phyloP scores from a whole-genome alignment of 30 jellyfish, hydroid and myxozoan genomes.

The Euphysa ruthae region DNA sequence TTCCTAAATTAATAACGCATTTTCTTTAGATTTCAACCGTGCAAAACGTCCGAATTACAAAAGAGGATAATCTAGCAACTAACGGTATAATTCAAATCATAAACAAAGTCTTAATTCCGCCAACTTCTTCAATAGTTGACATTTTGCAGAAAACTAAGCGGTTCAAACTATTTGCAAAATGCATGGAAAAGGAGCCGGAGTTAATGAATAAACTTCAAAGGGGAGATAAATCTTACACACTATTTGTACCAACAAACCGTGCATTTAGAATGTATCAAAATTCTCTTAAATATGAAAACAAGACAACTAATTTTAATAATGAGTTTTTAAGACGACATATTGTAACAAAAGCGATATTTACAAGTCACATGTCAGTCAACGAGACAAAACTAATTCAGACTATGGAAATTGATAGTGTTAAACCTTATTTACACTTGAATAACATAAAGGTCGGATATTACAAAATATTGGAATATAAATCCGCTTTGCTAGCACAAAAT shows the following conservation, averaged over 20 bases:
- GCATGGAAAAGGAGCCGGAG: background rate
- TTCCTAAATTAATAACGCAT: too few species aligned
- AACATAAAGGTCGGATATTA: background rate
- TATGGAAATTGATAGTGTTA: background rate
- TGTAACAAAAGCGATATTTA: background rate
- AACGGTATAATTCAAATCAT: conserved; percentile 18
- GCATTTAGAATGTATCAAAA: background rate
- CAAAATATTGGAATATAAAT: background rate
- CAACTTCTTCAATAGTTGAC: background rate
- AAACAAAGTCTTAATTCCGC: conserved; percentile 5
- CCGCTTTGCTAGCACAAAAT: background rate
- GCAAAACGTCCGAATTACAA: conserved; percentile 1
- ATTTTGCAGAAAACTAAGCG: background rate
- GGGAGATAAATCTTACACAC: background rate
- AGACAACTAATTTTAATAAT: background rate
- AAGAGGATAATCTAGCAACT: conserved; percentile 7
- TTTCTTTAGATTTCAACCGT: conserved; percentile 14
- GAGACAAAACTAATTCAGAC: background rate
- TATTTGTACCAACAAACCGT: conserved; percentile 20
- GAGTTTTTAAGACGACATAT: background rate
- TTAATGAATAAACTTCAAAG: background rate
- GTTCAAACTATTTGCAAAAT: background rate
- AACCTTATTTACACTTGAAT: background rate
- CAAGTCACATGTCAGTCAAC: background rate
- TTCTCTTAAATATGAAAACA: background rate